These are phyloP conservation scores for cat (Felis catus) DNA, from an alignment of 2,113 vertebrate species.

Conservation along the genomic window F.catus_Fca126_mat1.0 CM031413.1:25092501-25093000, in stretches of 20 bases:
- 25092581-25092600: neutral
- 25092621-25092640: neutral
- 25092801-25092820: too few species aligned
- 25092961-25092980: constrained; percentile 54
- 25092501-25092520: neutral
- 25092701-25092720: too few species aligned
- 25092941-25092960: neutral
- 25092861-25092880: too few species aligned
- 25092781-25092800: too few species aligned
- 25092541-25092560: neutral
- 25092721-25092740: too few species aligned
- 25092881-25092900: too few species aligned
- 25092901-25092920: too few species aligned
- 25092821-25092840: too few species aligned
- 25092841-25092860: too few species aligned
- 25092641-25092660: neutral
- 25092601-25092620: neutral
- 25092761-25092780: too few species aligned
- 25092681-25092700: neutral
- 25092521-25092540: neutral
- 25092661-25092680: neutral
- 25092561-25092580: neutral
- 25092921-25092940: neutral
- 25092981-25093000: neutral
- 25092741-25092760: too few species aligned